Percentiles rank a stretch among this genome's conserved stretches.
These are phyloP conservation scores for Mycetomoellerius zeteki DNA, from an alignment of 1,140 invertebrate species.

Conservation along the genomic window DNA sequence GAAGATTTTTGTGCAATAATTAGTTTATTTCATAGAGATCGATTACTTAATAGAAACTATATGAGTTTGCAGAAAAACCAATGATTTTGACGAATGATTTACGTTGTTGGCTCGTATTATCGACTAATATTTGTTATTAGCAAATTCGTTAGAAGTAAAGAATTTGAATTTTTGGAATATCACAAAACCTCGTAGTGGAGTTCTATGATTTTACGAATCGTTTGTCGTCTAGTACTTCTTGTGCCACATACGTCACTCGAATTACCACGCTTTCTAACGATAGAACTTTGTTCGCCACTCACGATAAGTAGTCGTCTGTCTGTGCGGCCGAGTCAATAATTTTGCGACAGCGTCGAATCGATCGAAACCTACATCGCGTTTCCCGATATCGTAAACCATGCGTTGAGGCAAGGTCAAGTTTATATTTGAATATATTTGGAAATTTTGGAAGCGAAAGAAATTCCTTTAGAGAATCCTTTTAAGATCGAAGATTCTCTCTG, in stretches of 20 bases:
- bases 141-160: not conserved
- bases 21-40: not conserved
- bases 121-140: not conserved
- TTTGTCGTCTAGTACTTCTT: constrained; percentile 70
- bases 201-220: constrained; percentile 68
- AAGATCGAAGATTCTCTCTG: not conserved
- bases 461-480: not conserved
- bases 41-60: constrained; percentile 1
- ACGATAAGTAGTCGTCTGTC: constrained; percentile 61
- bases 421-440: constrained; percentile 50
- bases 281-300: constrained; percentile 71
- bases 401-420: constrained; percentile 61
- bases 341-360: constrained; percentile 29
- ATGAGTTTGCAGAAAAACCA: not conserved
- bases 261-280: constrained; percentile 78
- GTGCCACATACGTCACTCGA: constrained; percentile 75
- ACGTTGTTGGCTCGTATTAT: not conserved
- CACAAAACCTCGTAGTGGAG: not conserved
- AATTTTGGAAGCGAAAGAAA: constrained; percentile 20
- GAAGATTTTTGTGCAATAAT: not conserved
- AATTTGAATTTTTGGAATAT: constrained; percentile 32
- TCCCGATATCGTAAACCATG: constrained; percentile 23
- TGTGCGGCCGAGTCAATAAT: constrained; percentile 42
- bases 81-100: not conserved
- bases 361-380: not conserved